Conservation (phyloP, 2,113 vertebrate species). For the Forbesichthys papilliferus region DNA sequence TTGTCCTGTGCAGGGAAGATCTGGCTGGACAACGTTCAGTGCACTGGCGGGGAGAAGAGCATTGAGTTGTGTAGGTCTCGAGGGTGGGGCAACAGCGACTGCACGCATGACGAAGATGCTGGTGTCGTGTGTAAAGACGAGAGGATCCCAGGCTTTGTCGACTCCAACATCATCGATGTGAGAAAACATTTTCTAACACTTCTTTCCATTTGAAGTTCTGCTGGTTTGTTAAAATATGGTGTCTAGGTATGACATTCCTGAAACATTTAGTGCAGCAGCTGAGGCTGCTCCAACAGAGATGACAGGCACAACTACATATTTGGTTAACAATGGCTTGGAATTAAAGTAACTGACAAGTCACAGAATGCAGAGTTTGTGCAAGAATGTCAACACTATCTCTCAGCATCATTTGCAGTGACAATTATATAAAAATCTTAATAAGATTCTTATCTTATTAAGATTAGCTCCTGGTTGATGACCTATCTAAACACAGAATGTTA, state of each 20-base stretch:
- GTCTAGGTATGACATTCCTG: background rate
- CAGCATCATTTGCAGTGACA: no score
- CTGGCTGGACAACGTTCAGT: conserved; percentile 96
- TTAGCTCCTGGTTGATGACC: no score
- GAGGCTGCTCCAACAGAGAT: conserved; percentile 15
- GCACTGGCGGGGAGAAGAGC: conserved; percentile 83
- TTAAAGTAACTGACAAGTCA: no score
- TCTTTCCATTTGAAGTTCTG: no score
- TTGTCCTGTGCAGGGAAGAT: conserved; percentile 82
- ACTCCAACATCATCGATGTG: conserved; percentile 94
- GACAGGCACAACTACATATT: conserved; percentile 6
- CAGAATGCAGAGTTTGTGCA: no score
- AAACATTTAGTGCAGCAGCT: conserved; percentile 14
- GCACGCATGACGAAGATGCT: conserved; percentile 94
- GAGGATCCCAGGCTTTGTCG: conserved; percentile 85
- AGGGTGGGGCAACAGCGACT: conserved; percentile 97
- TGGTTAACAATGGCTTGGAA: conserved; percentile 14
- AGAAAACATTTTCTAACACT: conserved; percentile 30
- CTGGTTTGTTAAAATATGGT: no score
- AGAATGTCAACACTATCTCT: no score
- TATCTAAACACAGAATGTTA: no score
- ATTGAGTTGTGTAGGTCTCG: conserved; percentile 85
- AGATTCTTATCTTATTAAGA: no score
- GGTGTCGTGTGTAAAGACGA: conserved; percentile 94
- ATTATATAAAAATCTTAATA: no score